Conservation (phyloP, 2,888 invertebrate species). For the Bibio marci region DNA sequence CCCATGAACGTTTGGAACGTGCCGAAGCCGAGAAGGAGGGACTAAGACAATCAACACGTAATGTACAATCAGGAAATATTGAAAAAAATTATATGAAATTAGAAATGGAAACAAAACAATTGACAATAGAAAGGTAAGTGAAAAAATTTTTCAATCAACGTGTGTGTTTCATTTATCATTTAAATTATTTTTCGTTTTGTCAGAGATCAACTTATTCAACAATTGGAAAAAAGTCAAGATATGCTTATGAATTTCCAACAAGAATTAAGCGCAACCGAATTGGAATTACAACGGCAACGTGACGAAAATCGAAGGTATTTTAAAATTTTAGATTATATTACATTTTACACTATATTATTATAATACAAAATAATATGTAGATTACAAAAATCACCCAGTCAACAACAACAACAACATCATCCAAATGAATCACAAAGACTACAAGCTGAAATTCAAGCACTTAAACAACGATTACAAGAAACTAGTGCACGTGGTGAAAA, state of each 20-base stretch:
- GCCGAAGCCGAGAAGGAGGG: conserved; percentile 61
- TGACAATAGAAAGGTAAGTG: conserved; percentile 46
- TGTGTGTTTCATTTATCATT: background rate
- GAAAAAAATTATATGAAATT: conserved; percentile 61
- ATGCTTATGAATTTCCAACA: conserved; percentile 88
- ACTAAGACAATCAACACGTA: conserved; percentile 55
- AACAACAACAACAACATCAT: conserved; percentile 34
- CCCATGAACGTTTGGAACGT: conserved; percentile 65
- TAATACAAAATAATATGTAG: too few relatives aligned
- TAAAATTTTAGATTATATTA: too few relatives aligned
- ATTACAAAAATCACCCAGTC: conserved; percentile 2
- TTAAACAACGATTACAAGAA: conserved; percentile 57
- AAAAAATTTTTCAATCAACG: background rate
- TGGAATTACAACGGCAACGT: conserved; percentile 62
- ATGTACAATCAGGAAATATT: too few relatives aligned
- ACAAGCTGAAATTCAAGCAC: conserved; percentile 39
- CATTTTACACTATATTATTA: too few relatives aligned
- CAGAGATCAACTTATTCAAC: conserved; percentile 70
- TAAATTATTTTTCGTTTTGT: background rate
- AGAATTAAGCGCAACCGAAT: conserved; percentile 68
- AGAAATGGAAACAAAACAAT: conserved; percentile 69
- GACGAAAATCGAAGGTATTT: conserved; percentile 42
- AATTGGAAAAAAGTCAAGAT: conserved; percentile 82
- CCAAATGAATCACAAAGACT: conserved; percentile 58
- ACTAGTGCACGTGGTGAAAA: conserved; percentile 40